Conservation (phyloP, 2,797 vertebrate genomes). For the Malacoraja senta region DNA sequence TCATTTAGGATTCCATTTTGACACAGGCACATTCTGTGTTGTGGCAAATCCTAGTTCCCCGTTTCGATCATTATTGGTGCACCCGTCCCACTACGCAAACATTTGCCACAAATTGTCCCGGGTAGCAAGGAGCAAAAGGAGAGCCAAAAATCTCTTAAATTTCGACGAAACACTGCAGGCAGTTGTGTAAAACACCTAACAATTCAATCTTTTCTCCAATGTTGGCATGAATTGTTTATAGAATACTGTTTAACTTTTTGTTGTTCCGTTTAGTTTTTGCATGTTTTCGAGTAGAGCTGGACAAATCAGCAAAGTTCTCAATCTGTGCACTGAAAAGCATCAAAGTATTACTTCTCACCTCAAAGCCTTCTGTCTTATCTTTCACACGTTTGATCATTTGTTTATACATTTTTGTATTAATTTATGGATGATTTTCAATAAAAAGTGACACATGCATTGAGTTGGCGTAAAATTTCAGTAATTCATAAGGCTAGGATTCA, state of each 20-base stretch:
- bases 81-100: background rate
- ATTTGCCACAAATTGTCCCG: background rate
- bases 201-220: constrained; percentile 51
- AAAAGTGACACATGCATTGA: constrained; percentile 45
- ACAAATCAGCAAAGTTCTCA: constrained; percentile 46
- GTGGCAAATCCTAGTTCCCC: background rate
- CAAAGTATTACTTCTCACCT: constrained; percentile 63
- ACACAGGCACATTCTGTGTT: background rate
- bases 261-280: constrained; percentile 56
- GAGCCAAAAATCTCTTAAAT: background rate
- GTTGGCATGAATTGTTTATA: background rate
- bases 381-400: constrained; percentile 68
- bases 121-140: background rate
- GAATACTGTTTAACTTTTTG: constrained; percentile 41
- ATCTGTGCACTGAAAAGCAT: constrained; percentile 64
- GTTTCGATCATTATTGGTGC: background rate
- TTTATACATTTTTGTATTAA: constrained; percentile 81
- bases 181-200: constrained; percentile 47
- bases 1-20: background rate
- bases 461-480: background rate
- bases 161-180: background rate
- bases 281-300: constrained; percentile 63
- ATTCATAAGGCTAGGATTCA: background rate
- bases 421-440: constrained; percentile 77
- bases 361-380: constrained; percentile 64